Percentiles rank a stretch among this genome's conserved stretches.
Evolutionary conservation across 2,888 invertebrate genomes (phyloP).

Genomic region (Trypoxylon attenuatum): DNA sequence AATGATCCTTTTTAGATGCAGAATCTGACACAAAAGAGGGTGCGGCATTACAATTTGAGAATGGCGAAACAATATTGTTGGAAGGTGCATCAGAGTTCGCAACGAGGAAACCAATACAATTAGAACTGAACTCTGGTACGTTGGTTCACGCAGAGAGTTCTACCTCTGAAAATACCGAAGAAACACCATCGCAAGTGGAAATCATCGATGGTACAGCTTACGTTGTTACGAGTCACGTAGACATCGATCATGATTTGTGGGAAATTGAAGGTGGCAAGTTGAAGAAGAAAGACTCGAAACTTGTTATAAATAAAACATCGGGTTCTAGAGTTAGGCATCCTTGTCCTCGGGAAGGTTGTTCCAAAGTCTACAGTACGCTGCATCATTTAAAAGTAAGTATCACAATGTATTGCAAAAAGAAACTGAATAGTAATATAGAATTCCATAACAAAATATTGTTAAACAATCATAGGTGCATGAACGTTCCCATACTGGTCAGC

Average conservation of each 20-base stretch:
- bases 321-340: constrained; percentile 62
- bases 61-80: constrained; percentile 66
- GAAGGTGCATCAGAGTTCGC: constrained; percentile 61
- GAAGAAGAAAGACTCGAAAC: constrained; percentile 59
- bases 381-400: constrained; percentile 75
- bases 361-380: constrained; percentile 75
- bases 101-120: constrained; percentile 63
- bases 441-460: too few species aligned
- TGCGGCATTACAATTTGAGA: constrained; percentile 58
- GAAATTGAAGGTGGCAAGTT: constrained; percentile 62
- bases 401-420: background rate
- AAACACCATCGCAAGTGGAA: constrained; percentile 62
- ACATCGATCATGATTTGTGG: constrained; percentile 62
- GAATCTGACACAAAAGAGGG: constrained; percentile 49
- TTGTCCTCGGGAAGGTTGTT: constrained; percentile 75
- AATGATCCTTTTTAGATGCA: constrained; percentile 14
- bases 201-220: constrained; percentile 66
- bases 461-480: constrained; percentile 76
- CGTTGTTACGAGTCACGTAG: constrained; percentile 62
- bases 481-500: constrained; percentile 76
- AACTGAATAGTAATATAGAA: too few species aligned
- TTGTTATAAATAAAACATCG: constrained; percentile 63
- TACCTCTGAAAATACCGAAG: constrained; percentile 53
- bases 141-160: constrained; percentile 52
- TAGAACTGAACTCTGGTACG: constrained; percentile 62